Percentiles rank a stretch among this genome's conserved stretches.
phyloP scores from a whole-genome alignment of 2,113 vertebrate genomes.

The Diadophis punctatus region DNA sequence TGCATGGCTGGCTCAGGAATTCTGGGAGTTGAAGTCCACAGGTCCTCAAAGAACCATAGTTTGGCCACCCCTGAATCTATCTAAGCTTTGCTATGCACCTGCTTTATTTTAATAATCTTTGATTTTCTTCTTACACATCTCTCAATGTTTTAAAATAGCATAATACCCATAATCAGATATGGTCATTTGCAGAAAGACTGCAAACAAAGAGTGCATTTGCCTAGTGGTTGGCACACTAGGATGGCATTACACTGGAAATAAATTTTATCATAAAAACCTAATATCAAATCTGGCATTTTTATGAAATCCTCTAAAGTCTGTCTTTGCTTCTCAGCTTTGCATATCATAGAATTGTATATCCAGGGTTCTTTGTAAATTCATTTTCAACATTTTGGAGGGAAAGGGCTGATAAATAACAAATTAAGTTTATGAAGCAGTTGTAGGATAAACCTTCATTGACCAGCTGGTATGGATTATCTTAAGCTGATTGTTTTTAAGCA shows the following conservation, averaged over 20 bases:
- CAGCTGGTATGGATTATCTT: not conserved
- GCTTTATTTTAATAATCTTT: not conserved
- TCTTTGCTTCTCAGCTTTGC: not conserved
- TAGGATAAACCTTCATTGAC: not conserved
- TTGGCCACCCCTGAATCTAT: no score
- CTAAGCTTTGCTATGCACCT: not conserved
- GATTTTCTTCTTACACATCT: not conserved
- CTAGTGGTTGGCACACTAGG: not conserved
- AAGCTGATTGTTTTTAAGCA: not conserved
- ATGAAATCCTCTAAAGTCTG: not conserved
- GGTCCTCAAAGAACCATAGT: no score
- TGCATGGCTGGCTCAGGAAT: no score
- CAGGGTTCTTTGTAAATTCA: not conserved
- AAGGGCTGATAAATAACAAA: not conserved
- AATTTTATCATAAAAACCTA: not conserved
- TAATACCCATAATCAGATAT: not conserved
- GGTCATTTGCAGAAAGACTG: not conserved
- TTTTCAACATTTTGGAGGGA: not conserved
- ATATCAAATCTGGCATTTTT: not conserved
- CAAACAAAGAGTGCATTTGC: not conserved
- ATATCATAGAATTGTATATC: not conserved
- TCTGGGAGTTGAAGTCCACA: no score
- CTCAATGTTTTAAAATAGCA: not conserved
- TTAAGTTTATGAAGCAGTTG: not conserved
- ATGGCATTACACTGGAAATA: not conserved